Evolutionary conservation across 2,113 vertebrate genomes (phyloP).

Genomic region (Nyctereutes procyonoides): DNA sequence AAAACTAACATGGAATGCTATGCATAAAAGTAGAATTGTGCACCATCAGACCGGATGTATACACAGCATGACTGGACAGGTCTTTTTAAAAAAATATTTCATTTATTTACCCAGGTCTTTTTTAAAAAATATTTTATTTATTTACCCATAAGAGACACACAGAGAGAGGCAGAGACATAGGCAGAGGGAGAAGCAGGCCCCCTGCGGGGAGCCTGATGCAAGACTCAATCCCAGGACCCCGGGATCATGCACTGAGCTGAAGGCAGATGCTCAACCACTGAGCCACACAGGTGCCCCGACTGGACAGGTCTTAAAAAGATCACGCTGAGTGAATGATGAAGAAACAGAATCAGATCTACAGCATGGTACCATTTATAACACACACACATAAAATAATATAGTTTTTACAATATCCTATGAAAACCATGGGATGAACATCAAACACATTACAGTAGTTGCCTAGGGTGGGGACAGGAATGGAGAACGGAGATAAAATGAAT

Average conservation of each 20-base stretch:
- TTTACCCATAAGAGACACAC: too few species aligned
- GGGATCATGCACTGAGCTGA: too few species aligned
- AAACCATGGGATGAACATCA: background rate
- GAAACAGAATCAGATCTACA: background rate
- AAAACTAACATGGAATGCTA: background rate
- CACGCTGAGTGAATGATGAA: background rate
- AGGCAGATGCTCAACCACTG: too few species aligned
- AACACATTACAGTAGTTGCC: conserved; percentile 3
- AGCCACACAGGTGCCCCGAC: too few species aligned
- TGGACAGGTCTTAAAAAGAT: background rate
- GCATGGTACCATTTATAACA: background rate
- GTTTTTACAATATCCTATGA: conserved; percentile 18
- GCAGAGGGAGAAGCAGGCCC: too few species aligned
- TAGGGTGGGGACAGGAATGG: background rate
- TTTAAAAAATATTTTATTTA: too few species aligned
- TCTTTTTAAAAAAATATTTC: background rate
- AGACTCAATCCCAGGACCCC: too few species aligned
- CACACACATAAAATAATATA: background rate
- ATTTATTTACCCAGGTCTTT: too few species aligned
- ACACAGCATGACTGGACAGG: background rate
- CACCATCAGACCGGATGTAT: background rate
- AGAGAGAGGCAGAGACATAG: too few species aligned
- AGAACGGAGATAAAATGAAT: background rate
- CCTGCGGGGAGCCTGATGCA: too few species aligned
- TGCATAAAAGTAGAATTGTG: conserved; percentile 14